Evolutionary conservation across 2,888 invertebrate species (phyloP).

Genomic region (Altica lythri): DNA sequence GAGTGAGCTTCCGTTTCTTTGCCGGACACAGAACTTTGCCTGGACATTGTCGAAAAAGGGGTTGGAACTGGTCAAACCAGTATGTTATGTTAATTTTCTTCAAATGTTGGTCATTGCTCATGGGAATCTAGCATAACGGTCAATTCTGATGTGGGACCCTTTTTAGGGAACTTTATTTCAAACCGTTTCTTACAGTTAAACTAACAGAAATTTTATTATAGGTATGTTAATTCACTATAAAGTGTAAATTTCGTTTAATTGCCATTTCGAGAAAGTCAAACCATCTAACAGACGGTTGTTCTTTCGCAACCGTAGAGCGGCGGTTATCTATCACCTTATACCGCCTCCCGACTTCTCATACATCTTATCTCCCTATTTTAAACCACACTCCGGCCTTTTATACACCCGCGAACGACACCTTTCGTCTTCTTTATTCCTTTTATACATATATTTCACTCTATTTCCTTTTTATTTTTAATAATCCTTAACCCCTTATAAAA

Average conservation of each 20-base stretch:
- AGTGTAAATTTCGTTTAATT: too few species aligned
- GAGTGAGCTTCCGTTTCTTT: constrained; percentile 40
- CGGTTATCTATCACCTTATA: constrained; percentile 51
- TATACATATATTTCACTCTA: too few species aligned
- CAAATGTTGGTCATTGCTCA: constrained; percentile 39
- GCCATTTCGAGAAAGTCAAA: too few species aligned
- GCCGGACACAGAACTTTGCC: constrained; percentile 37
- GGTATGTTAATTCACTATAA: too few species aligned
- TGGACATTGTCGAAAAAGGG: constrained; percentile 43
- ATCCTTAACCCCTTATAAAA: too few species aligned
- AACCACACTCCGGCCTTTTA: constrained; percentile 33
- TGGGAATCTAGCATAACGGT: constrained; percentile 38
- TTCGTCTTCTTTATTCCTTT: too few species aligned
- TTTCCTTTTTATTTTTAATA: too few species aligned
- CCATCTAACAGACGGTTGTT: too few species aligned
- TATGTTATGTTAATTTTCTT: constrained; percentile 52
- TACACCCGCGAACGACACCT: constrained; percentile 21
- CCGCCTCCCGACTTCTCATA: constrained; percentile 45
- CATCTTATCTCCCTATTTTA: constrained; percentile 36
- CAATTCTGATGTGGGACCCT: constrained; percentile 36
- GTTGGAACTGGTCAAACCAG: constrained; percentile 52
- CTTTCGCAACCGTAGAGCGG: too few species aligned
- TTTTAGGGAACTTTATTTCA: constrained; percentile 3
- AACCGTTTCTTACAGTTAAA: constrained; percentile 8
- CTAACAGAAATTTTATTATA: too few species aligned